Evolutionary conservation across 2,797 vertebrate genomes (phyloP).

Genomic region (Phalanger gymnotis): DNA sequence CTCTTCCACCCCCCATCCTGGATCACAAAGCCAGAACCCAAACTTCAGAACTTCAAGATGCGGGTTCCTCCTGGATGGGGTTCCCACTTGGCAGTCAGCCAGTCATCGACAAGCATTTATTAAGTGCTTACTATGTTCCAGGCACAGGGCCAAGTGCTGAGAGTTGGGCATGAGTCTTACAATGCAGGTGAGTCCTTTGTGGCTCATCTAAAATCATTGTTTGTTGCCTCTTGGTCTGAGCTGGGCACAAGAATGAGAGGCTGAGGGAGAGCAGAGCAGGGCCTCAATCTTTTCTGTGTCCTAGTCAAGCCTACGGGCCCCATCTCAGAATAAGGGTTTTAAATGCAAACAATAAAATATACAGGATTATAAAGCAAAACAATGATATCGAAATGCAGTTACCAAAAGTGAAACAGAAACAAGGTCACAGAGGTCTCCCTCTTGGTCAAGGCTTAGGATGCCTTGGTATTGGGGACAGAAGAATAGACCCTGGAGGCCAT

Average conservation of each 20-base stretch:
- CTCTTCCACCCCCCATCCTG: fast-evolving
- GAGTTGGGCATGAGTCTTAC: not conserved
- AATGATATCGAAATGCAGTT: not conserved
- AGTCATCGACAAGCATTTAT: not conserved
- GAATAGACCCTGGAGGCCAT: not conserved
- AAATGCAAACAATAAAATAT: not conserved
- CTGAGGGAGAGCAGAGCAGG: not conserved
- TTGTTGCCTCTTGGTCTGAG: not conserved
- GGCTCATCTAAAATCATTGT: not conserved
- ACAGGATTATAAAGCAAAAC: not conserved
- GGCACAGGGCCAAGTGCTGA: not conserved
- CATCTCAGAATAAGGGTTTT: not conserved
- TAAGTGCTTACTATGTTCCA: not conserved
- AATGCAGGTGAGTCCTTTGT: not conserved
- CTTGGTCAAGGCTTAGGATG: not conserved
- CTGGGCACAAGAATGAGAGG: not conserved
- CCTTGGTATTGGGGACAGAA: not conserved
- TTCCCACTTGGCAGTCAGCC: not conserved
- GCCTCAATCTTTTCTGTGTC: not conserved
- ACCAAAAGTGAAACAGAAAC: not conserved
- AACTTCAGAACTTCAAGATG: not conserved
- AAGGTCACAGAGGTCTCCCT: not conserved
- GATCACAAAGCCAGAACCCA: not conserved
- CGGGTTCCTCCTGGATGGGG: not conserved
- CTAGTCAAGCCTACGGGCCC: not conserved